These are phyloP conservation scores for Connochaetes taurinus DNA, from an alignment of 2,113 vertebrate species.

Conservation along the genomic window DNA sequence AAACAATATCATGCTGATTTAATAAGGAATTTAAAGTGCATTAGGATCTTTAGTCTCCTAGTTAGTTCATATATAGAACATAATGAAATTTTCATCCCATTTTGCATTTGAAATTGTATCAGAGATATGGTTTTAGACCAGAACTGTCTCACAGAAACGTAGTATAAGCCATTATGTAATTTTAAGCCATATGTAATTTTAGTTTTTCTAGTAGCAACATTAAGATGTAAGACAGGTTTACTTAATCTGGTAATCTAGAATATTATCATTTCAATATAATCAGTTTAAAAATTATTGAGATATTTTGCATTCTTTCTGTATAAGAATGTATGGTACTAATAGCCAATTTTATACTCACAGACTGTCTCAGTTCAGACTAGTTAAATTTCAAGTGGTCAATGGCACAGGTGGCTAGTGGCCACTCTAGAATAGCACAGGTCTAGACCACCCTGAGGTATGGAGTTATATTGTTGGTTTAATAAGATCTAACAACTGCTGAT, in stretches of 20 bases:
- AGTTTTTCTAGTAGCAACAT: background rate
- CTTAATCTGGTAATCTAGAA: background rate
- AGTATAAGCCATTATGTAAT: background rate
- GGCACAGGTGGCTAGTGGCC: background rate
- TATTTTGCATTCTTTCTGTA: background rate
- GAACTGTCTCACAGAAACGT: background rate
- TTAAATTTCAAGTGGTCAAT: background rate
- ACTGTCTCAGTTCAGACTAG: background rate
- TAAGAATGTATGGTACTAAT: background rate
- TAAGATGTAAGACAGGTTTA: slow-evolving; percentile 5
- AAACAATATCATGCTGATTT: background rate
- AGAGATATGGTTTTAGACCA: background rate
- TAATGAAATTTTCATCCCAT: slow-evolving; percentile 24
- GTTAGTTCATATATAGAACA: background rate
- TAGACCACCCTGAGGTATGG: background rate
- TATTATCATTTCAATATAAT: background rate
- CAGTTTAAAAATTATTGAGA: background rate
- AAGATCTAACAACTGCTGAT: background rate
- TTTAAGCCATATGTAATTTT: background rate
- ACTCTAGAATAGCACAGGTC: background rate
- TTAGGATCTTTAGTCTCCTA: background rate
- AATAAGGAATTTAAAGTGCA: slow-evolving; percentile 30
- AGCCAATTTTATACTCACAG: background rate
- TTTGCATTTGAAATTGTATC: slow-evolving; percentile 40
- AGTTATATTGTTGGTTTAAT: background rate